Conservation (phyloP, 1,140 invertebrate genomes). For the Rhagoletis pomonella region DNA sequence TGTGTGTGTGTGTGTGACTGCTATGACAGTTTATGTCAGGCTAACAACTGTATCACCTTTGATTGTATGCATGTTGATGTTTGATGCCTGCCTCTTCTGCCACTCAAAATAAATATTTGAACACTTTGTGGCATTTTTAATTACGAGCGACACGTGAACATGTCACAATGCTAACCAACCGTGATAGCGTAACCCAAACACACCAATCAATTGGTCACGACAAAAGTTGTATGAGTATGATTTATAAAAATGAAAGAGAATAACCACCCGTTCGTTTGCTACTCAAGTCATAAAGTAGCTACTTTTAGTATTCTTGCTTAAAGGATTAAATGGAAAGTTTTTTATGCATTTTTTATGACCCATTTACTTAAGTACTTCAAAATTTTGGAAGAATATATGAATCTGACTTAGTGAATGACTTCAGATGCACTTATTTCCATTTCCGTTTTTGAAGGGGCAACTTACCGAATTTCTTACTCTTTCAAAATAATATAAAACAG, state of each 20-base stretch:
- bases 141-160: slow-evolving; percentile 51
- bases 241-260: too few relatives aligned
- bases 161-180: slow-evolving; percentile 28
- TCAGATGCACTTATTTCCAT: too few relatives aligned
- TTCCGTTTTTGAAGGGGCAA: too few relatives aligned
- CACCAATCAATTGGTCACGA: slow-evolving; percentile 26
- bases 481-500: too few relatives aligned
- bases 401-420: too few relatives aligned
- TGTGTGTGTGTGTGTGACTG: background rate
- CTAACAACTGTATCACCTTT: slow-evolving; percentile 26
- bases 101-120: slow-evolving; percentile 42
- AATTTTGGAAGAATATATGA: background rate
- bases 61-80: background rate
- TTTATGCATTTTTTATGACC: slow-evolving; percentile 13
- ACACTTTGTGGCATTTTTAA: slow-evolving; percentile 47
- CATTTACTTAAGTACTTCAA: background rate
- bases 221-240: background rate
- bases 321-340: slow-evolving; percentile 9
- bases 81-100: background rate
- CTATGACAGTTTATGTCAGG: slow-evolving; percentile 38
- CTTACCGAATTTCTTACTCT: too few relatives aligned
- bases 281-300: background rate
- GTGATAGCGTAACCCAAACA: background rate
- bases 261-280: too few relatives aligned
- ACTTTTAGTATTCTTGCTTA: background rate